Base-by-base conservation (phyloP, 2,888 invertebrate species). In the Trilocha varians region DNA sequence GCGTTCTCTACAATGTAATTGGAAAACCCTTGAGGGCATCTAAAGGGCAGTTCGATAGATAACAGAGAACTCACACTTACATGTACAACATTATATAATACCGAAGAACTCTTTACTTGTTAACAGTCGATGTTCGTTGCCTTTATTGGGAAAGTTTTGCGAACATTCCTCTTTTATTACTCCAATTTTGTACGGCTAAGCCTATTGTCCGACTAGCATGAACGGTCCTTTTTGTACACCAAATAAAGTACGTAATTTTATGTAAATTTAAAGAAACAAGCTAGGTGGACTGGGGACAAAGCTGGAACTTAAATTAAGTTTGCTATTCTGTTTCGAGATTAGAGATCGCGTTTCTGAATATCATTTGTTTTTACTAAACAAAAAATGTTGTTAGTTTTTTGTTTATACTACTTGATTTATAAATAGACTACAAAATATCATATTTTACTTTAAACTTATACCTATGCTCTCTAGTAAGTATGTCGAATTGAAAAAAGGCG, bases 81-180 rank as follows among this genome's bases (percentile, higher is more conserved):
- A 40, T 37, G 34, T 35, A 36, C 36, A 13, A n/a, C 34, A 25
- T 25, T 25, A 25, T 25, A 25, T 25, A 14, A 40, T 43, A 36
- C 40, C 18, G 32, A 49, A 41, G 70, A 82, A 80, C 83, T 82
- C 82, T 80, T 83, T 83, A 75, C 82, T 82, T 73, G 83, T 83
- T 80, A 79, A 76, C 82, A 85, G 82, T 84, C 84, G 83, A 84
- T 85, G 82, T 80, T 78, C 75, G 78, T 78, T 73, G 76, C 70
- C 72, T 83, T 84, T 85, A 85, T 85, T 85, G 79, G 83, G 63
- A 85, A 85, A 85, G 78, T 85, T 85, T 84, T 70, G 71, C 76
- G 70, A 73, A 80, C 84, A 83, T 84, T 84, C 74, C 84, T 78
- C 83, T 82, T 84, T 84, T 85, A 85, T 84, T 84, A 83, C 85